These are phyloP conservation scores for Holotrichia oblita DNA, from an alignment of 1,140 invertebrate species.

Conservation along the genomic window DNA sequence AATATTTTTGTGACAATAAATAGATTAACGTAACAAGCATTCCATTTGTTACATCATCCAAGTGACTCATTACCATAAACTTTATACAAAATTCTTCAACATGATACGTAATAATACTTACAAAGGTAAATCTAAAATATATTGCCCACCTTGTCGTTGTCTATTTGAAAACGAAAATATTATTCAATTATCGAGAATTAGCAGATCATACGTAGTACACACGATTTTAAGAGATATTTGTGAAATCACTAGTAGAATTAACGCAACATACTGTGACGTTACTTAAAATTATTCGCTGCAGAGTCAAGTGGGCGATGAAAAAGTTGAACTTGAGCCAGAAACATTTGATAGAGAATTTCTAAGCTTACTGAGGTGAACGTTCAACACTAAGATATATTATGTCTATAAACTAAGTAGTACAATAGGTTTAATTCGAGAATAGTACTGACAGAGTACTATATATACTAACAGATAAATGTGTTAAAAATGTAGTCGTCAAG, in stretches of 20 bases:
- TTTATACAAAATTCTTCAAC: too few relatives aligned
- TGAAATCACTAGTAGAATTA: background rate
- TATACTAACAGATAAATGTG: too few relatives aligned
- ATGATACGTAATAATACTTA: too few relatives aligned
- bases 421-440: background rate
- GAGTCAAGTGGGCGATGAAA: slow-evolving; percentile 30
- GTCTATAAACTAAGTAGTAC: background rate
- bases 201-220: background rate
- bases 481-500: too few relatives aligned
- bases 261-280: background rate
- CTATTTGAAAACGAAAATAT: too few relatives aligned
- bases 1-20: background rate
- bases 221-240: background rate
- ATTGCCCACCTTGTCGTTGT: too few relatives aligned
- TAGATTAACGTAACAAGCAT: background rate
- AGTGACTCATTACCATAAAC: too few relatives aligned
- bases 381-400: slow-evolving; percentile 10
- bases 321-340: slow-evolving; percentile 32
- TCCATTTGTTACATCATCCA: too few relatives aligned
- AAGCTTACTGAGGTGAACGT: slow-evolving; percentile 8
- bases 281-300: slow-evolving; percentile 10
- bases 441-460: background rate
- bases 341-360: slow-evolving; percentile 8
- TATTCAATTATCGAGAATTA: too few relatives aligned
- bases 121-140: too few relatives aligned